Evolutionary conservation across 2,113 vertebrate genomes (phyloP), one percentile per base, ranked within the genome.

Genomic region (Mirza zaza): DNA sequence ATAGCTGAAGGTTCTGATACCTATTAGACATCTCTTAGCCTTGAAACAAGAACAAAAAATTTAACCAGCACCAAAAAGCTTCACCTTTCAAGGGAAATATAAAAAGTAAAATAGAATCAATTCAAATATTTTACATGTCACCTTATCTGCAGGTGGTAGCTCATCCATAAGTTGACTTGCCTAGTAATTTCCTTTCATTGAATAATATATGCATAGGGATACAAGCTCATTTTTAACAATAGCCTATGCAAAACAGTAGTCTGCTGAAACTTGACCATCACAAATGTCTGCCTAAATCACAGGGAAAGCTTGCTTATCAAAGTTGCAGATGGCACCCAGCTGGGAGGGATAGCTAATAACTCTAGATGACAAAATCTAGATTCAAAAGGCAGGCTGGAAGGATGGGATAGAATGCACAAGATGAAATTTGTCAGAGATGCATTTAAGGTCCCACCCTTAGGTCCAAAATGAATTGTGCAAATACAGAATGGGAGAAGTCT

Each of bases 361-460:
- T 75, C 36, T 32, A 67, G 34, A 57, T 91, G 75, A 89, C 80
- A 91, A 87, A 94, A 93, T 95, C 86, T 71, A 91, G 79, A 96
- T 96, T 97, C 94, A 93, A 83, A 97, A 94, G 65, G 23, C 88
- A 97, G 57, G 14, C 18, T 68, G 91, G 92, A 88, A 96, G 76
- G 65, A 57, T 84, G 83, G 52, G 15, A 18, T 48, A 59, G 92
- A 95, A 94, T 83, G 84, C 10, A 73, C 21, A 71, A 63, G 10
- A 77, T 92, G 48, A 94, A 96, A 94, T 91, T 92, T 68, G 90
- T 91, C 76, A 81, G 68, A 48, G 18, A 42, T 68, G 50, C 42
- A 76, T 50, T 81, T 73, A 88, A 93, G 81, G 57, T 96, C 36
- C 75, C 45, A 88, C 36, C 61, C 75, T 92, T 61, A 36, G 17